Evolutionary conservation across 2,113 vertebrate species (phyloP), one percentile per base, ranked within the genome.

Genomic region (Lucifuga dentata): DNA sequence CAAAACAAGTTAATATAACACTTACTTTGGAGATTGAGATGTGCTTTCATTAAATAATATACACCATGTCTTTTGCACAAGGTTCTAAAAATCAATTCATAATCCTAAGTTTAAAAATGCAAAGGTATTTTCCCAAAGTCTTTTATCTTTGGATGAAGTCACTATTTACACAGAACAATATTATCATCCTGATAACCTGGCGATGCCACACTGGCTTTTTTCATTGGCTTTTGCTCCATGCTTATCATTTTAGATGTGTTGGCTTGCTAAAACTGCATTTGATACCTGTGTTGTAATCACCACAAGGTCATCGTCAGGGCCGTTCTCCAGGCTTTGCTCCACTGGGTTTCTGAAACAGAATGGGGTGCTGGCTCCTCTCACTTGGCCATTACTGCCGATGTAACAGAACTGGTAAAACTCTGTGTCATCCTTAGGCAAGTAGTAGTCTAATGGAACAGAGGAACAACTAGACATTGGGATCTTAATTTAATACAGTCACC

Each of bases 361-460:
- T 1, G 93, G 89, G 5, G 90, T 91, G 81, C 93, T 94, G 40
- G 91, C 93, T 58, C 93, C 93, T 55, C 88, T 80, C 35, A 94
- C 91, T 40, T 89, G 81, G 1, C 91, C 92, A 0, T 2, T 52
- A 10, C 36, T 81, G 76, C 93, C 91, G 0, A 94, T 46, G 50
- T 94, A 94, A 78, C 93, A 94, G 88, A 94, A 94, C 91, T 94
- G 93, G 76, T 94, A 94, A 64, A 92, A 92, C 61, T 94, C 92
- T 0, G 81, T 61, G 29, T 93, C 90, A n/a, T 93, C 91, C 26
- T 91, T 92, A 0, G 93, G 93, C 41, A 94, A 84, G 74, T 93
- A 91, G 74, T 89, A 92, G 0, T 90, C 93, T 94, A 78, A 68
- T 1, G 8, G n/a, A 65, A 16, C n/a, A 15, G 12, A 39, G 15